These are phyloP conservation scores for Redunca redunca DNA, from an alignment of 2,113 vertebrate species.

Conservation along the genomic window DNA sequence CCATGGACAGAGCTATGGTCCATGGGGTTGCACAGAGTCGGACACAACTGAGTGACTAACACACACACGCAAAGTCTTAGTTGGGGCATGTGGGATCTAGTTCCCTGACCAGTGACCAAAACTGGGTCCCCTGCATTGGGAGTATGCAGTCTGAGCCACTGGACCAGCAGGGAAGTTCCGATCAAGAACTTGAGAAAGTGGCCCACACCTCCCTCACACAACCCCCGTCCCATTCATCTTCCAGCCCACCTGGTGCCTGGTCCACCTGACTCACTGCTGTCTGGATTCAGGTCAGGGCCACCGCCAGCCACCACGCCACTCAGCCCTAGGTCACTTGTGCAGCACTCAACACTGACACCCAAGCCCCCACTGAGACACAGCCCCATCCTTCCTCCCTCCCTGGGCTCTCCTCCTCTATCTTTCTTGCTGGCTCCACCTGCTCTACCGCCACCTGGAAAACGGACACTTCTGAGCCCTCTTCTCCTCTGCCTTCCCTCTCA, in stretches of 20 bases:
- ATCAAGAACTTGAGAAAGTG: not conserved
- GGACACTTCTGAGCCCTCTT: not conserved
- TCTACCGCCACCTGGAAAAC: fast-evolving
- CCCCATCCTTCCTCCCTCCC: not conserved
- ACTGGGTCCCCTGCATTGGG: not conserved
- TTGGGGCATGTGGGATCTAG: not conserved
- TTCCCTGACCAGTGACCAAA: not conserved
- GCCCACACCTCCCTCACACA: not conserved
- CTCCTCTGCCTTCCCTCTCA: not conserved
- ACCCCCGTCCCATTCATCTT: not conserved
- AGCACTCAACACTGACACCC: not conserved
- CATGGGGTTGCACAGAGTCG: not conserved
- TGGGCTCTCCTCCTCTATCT: no score
- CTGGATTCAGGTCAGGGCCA: not conserved
- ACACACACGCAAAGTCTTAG: not conserved
- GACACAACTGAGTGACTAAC: not conserved
- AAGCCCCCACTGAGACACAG: not conserved
- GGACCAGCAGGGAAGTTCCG: not conserved
- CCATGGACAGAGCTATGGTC: no score
- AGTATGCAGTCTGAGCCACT: not conserved
- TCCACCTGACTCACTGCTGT: not conserved
- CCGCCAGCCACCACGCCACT: not conserved
- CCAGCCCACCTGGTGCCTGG: not conserved
- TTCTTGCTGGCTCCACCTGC: not conserved
- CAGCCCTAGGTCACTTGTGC: not conserved